phyloP scores from a whole-genome alignment of 2,797 vertebrate species.

The Vireo griseus region DNA sequence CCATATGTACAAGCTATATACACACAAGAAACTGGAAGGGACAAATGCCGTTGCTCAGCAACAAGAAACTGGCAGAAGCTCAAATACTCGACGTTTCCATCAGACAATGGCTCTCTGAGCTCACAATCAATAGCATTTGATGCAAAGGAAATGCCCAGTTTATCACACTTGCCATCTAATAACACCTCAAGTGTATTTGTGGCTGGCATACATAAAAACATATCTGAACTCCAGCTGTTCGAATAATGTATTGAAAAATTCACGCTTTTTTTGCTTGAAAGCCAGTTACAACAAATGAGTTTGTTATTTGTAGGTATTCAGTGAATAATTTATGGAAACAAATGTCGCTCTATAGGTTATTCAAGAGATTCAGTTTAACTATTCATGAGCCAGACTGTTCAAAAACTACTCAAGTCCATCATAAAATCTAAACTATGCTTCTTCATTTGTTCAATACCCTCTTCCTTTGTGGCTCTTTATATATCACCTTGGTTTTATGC shows the following conservation, averaged over 20 bases:
- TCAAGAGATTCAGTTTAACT: constrained; percentile 25
- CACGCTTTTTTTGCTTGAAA: neutral
- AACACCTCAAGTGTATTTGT: constrained; percentile 41
- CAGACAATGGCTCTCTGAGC: constrained; percentile 45
- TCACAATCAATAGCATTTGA: constrained; percentile 57
- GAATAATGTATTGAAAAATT: constrained; percentile 12
- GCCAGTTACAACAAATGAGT: neutral
- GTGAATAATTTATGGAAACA: constrained; percentile 60
- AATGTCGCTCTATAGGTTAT: constrained; percentile 17
- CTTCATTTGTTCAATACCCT: neutral
- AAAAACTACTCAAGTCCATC: neutral
- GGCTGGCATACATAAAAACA: neutral
- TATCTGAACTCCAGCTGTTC: constrained; percentile 9
- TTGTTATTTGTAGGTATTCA: constrained; percentile 31
- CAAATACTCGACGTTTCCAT: constrained; percentile 37
- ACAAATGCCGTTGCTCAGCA: constrained; percentile 67
- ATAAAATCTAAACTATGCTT: neutral
- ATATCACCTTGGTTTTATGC: neutral
- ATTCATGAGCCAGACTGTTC: neutral
- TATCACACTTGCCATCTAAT: constrained; percentile 38
- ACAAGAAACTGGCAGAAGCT: constrained; percentile 62
- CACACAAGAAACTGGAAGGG: constrained; percentile 47
- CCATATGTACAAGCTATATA: constrained; percentile 36
- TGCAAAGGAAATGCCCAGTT: constrained; percentile 55
- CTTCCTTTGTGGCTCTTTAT: neutral